A percentile compares a stretch with the other conserved stretches of the same genome.
Evolutionary conservation across 2,888 invertebrate species (phyloP).

Genomic region (Drosophila pseudotalamancana): DNA sequence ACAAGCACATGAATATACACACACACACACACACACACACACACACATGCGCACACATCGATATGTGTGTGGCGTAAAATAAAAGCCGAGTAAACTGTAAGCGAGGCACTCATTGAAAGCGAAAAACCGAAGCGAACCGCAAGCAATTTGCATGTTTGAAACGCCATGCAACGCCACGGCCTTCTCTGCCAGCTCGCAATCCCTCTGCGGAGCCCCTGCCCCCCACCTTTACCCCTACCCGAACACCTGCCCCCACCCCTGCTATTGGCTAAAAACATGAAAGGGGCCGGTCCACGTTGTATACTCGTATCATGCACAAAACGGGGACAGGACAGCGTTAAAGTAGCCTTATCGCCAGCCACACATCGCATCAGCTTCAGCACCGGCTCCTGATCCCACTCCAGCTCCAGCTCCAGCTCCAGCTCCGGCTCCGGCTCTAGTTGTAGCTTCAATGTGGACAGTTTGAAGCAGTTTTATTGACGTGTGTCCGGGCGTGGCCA

Average conservation of each 20-base stretch:
- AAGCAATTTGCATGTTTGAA: conserved; percentile 79
- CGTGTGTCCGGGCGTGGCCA: conserved; percentile 73
- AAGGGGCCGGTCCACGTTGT: conserved; percentile 69
- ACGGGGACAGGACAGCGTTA: conserved; percentile 76
- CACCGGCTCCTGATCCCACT: conserved; percentile 1
- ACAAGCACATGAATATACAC: conserved; percentile 1
- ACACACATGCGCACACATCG: conserved; percentile 16
- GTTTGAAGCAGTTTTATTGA: conserved; percentile 76
- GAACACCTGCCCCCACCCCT: conserved; percentile 11
- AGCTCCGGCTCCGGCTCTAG: conserved; percentile 18
- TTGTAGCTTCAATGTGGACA: conserved; percentile 67
- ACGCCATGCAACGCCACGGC: conserved; percentile 63
- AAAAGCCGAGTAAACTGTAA: conserved; percentile 67
- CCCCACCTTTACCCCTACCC: not conserved
- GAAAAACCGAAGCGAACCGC: conserved; percentile 77
- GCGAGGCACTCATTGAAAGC: conserved; percentile 74
- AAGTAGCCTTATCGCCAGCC: conserved; percentile 72
- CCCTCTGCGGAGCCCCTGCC: not conserved
- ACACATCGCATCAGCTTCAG: conserved; percentile 57
- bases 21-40: conserved; percentile 24
- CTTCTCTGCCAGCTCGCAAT: conserved; percentile 12
- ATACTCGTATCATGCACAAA: conserved; percentile 65
- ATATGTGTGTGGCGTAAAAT: conserved; percentile 31
- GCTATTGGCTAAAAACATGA: conserved; percentile 68
- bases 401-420: conserved; percentile 7